Evolutionary conservation across 2,888 invertebrate genomes (phyloP), one percentile per base, ranked within the genome.

Genomic region (Pheosia tremula): DNA sequence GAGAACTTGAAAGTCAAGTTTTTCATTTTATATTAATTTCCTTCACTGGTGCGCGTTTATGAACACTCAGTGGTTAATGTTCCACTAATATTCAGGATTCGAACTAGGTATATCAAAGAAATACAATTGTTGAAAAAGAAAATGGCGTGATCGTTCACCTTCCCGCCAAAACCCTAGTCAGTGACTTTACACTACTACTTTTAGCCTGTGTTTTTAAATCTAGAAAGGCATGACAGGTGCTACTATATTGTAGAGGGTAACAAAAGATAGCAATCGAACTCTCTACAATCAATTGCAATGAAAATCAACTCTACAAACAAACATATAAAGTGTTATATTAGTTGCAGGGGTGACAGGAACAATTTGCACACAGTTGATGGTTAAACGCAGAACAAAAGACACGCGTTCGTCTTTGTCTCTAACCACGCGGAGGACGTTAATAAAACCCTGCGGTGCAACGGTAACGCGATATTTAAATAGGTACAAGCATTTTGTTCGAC

Each of bases 401-500:
- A 78, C 72, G 70, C 68, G 77, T 69, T 69, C 68, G 56, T 61
- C 72, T 81, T 79, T 80, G 78, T 79, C 72, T 79, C 71, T 72
- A 86, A 89, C 89, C 90, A 68, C 88, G 89, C 87, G 24, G 24
- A 82, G 86, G 88, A 88, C 80, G 84, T 81, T 76, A 77, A 67
- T 67, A 77, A 78, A 79, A 68, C 69, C 69, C 67, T 85, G 85
- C 76, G 85, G 84, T 85, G 61, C 77, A 85, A 84, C 83, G 83
- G 85, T 83, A 84, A 85, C 70, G 74, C 74, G 80, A 84, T 71
- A 81, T 77, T 70, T 68, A 69, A 50, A 24, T 50, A 3, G 24
- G 24, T 24, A 24, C 24, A 24, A 24, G 24, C 24, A 5, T 10
- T 9, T 43, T 43, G 43, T 10, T 43, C 43, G 39, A 39, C 7